A percentile compares a stretch with the other conserved stretches of the same genome.
Conservation (phyloP, 2,888 invertebrate genomes). For the Schizotus pectinicornis region DNA sequence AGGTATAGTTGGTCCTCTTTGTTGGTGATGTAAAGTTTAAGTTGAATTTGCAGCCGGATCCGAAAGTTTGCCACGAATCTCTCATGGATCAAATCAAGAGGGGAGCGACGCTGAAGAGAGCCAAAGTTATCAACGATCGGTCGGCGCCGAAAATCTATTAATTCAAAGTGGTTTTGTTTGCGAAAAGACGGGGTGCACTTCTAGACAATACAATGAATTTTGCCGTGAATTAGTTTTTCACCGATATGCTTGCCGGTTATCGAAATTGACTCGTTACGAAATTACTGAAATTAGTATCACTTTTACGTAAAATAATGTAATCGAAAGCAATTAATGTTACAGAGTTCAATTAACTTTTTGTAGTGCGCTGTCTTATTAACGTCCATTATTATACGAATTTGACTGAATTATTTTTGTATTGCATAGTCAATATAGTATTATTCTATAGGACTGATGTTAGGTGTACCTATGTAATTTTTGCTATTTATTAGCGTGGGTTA, state of each 20-base stretch:
- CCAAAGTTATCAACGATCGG: constrained; percentile 79
- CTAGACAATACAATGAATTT: constrained; percentile 10
- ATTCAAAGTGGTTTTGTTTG: constrained; percentile 34
- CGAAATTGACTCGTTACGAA: too few relatives aligned
- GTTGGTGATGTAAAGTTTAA: background rate
- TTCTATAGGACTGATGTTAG: constrained; percentile 42
- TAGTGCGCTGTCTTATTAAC: constrained; percentile 43
- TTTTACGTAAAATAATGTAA: constrained; percentile 3
- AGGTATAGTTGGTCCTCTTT: constrained; percentile 57
- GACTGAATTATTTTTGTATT: constrained; percentile 52
- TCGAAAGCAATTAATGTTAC: constrained; percentile 26
- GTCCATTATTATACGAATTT: constrained; percentile 47
- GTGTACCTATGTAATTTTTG: constrained; percentile 29
- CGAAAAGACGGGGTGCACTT: background rate
- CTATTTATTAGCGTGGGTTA: constrained; percentile 7
- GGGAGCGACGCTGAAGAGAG: constrained; percentile 81
- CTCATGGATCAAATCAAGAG: constrained; percentile 94
- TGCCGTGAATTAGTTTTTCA: constrained; percentile 9
- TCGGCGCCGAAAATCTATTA: constrained; percentile 88
- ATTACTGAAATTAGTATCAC: background rate
- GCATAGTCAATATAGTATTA: constrained; percentile 40
- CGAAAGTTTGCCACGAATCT: constrained; percentile 81
- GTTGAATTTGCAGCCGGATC: constrained; percentile 69
- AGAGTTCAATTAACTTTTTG: constrained; percentile 38
- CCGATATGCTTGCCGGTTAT: constrained; percentile 13